phyloP scores from a whole-genome alignment of 2,797 vertebrate species.

The Clarias fuscus region DNA sequence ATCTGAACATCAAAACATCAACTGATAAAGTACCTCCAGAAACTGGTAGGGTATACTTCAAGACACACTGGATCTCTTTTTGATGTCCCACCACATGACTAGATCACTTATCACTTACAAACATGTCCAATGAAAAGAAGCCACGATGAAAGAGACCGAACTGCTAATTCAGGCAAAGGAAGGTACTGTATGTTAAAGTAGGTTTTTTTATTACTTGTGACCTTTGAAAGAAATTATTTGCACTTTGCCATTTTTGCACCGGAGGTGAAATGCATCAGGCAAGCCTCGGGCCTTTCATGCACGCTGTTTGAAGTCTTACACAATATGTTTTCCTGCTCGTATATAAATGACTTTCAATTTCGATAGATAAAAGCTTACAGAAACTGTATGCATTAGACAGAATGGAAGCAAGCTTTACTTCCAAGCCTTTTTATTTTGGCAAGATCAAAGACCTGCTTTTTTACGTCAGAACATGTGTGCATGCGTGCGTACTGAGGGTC shows the following conservation, averaged over 20 bases:
- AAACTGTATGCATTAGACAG: slow-evolving; percentile 14
- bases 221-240: not conserved
- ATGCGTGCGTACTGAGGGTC: not conserved
- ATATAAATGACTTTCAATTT: not conserved
- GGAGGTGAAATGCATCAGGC: not conserved
- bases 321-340: not conserved
- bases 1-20: not conserved
- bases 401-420: slow-evolving; percentile 9
- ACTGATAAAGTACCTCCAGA: not conserved
- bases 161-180: not conserved
- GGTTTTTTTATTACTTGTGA: not conserved
- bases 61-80: not conserved
- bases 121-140: not conserved
- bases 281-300: not conserved
- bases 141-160: not conserved
- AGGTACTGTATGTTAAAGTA: not conserved
- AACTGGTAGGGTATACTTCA: not conserved
- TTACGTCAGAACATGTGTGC: not conserved
- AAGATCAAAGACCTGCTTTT: slow-evolving; percentile 22
- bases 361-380: slow-evolving; percentile 19
- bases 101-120: not conserved
- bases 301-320: slow-evolving; percentile 8
- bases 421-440: slow-evolving; percentile 12
- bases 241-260: slow-evolving; percentile 1
- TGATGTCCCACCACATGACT: not conserved